Percentiles rank a stretch among this genome's conserved stretches.
These are phyloP conservation scores for Enteromius fasciolatus DNA, from an alignment of 2,797 vertebrate species.

Conservation along the genomic window DNA sequence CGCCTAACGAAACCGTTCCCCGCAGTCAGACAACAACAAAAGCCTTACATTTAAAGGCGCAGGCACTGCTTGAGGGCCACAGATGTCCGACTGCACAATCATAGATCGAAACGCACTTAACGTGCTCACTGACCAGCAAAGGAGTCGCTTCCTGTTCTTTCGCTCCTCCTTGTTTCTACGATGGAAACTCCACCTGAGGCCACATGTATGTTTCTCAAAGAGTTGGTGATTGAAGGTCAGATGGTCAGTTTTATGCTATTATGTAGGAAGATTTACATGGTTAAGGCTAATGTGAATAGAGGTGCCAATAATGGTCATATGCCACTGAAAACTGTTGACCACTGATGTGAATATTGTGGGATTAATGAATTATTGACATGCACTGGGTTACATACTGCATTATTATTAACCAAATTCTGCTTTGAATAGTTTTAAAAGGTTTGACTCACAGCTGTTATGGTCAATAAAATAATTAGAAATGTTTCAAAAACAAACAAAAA, in stretches of 20 bases:
- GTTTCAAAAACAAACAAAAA: neutral
- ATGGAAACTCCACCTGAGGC: neutral
- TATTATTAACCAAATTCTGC: neutral
- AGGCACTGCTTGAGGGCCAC: slow-evolving; percentile 62
- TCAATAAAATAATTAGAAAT: neutral
- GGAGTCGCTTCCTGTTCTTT: slow-evolving; percentile 14
- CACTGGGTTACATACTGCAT: neutral
- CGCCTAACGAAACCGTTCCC: slow-evolving; percentile 66
- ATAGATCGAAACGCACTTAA: neutral
- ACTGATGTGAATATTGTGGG: neutral
- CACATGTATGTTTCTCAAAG: neutral
- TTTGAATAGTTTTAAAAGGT: neutral
- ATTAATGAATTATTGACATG: neutral
- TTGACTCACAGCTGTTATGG: neutral
- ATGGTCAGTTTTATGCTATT: neutral
- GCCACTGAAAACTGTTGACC: neutral
- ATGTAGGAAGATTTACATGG: neutral
- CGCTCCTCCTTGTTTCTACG: slow-evolving; percentile 8
- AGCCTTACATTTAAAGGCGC: slow-evolving; percentile 78
- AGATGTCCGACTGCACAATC: neutral
- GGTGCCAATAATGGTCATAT: neutral
- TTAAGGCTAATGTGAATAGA: neutral
- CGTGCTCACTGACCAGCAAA: neutral
- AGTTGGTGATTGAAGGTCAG: neutral
- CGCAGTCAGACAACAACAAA: slow-evolving; percentile 56